These are phyloP conservation scores for Eretmocerus hayati DNA, from an alignment of 2,888 invertebrate genomes.

Conservation along the genomic window DNA sequence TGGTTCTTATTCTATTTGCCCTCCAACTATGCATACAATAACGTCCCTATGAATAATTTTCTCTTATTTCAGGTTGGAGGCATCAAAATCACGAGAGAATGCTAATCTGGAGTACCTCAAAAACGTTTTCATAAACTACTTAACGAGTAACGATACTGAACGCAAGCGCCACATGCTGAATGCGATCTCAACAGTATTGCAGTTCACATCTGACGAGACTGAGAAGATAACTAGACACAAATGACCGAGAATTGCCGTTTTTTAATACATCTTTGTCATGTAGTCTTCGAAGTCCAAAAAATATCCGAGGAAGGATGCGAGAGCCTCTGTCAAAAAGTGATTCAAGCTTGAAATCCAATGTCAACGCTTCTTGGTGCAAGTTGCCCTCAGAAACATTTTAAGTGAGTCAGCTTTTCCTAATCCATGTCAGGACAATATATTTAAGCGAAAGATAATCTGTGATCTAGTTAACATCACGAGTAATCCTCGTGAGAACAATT, in stretches of 20 bases:
- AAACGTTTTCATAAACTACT: slow-evolving; percentile 79
- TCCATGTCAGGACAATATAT: too few relatives aligned
- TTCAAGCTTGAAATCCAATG: too few relatives aligned
- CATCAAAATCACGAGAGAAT: slow-evolving; percentile 73
- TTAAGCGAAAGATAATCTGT: too few relatives aligned
- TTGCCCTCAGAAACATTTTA: too few relatives aligned
- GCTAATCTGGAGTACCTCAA: slow-evolving; percentile 86
- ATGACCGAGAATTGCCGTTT: slow-evolving; percentile 19
- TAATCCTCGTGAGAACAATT: too few relatives aligned
- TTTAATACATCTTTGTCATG: slow-evolving; percentile 12
- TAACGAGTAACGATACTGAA: slow-evolving; percentile 61
- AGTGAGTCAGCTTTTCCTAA: too few relatives aligned
- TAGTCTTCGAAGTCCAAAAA: too few relatives aligned
- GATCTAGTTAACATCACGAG: too few relatives aligned
- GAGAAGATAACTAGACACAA: slow-evolving; percentile 43
- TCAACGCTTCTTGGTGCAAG: too few relatives aligned
- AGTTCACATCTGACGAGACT: slow-evolving; percentile 69
- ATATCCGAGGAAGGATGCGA: too few relatives aligned
- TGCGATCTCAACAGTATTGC: slow-evolving; percentile 78
- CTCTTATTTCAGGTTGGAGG: slow-evolving; percentile 52
- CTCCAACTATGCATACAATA: neutral
- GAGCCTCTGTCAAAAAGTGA: too few relatives aligned
- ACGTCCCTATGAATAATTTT: neutral
- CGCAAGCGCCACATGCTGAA: slow-evolving; percentile 79
- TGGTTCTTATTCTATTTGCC: slow-evolving; percentile 1